Evolutionary conservation across 1,140 invertebrate genomes (phyloP), one percentile per base, ranked within the genome.

Genomic region (Formica exsecta): DNA sequence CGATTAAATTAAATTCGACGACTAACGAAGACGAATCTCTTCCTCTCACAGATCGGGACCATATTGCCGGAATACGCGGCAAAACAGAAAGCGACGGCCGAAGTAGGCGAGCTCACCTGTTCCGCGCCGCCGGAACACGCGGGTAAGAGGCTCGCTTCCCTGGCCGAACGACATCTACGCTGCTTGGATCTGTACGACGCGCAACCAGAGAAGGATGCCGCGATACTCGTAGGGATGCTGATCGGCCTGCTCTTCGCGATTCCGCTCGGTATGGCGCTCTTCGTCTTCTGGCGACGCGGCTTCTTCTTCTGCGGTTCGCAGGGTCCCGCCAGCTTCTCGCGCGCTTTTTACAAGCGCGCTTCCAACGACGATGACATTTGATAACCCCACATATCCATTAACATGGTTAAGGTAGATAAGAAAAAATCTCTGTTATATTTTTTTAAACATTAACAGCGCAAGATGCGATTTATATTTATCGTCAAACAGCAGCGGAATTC

Each of bases 281-380:
- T 97, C 57, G 75, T 97, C 0, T 96, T 97, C 91, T 96, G 96
- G 91, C 95, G 96, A 74, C 96, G 96, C 4, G 97, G 96, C 92
- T 97, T 96, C 89, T 92, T 94, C 13, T 95, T 95, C 88, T 94
- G 95, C 76, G 96, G 96, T 0, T 7, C 92, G 51, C 92, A 95
- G 25, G 94, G 94, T 4, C 96, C 97, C 0, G 96, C 95, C 0
- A 95, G 95, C 1, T 97, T 96, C 61, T 97, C 96, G 0, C 94
- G 97, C 1, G 97, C 97, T 1, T 97, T 97, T 90, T 98, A 98
- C 93, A 97, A 96, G 81, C 95, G 96, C 22, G 92, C 96, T 6
- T 95, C 95, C 19, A 93, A 93, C 54, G 93, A 95, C 62, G 96
- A 96, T 13, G 92, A 94, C 1, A 83, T 92, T 76, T 94, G 48